A percentile compares a stretch with the other conserved stretches of the same genome.
These are phyloP conservation scores for Leptura quadrifasciata DNA, from an alignment of 2,888 invertebrate species.

Conservation along the genomic window DNA sequence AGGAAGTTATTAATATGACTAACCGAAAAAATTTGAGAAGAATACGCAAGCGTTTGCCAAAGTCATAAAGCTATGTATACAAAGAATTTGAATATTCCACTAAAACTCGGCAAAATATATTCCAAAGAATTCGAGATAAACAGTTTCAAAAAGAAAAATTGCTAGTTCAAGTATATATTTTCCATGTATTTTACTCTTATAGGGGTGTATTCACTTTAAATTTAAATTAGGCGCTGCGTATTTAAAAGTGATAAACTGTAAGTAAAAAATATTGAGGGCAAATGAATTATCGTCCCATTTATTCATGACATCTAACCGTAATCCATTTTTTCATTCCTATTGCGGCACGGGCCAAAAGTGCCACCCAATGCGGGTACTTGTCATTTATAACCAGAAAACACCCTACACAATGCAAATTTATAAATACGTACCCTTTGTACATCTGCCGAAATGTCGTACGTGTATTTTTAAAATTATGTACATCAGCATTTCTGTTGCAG, in stretches of 20 bases:
- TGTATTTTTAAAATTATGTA: background rate
- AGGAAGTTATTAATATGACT: too few relatives aligned
- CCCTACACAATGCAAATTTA: constrained; percentile 55
- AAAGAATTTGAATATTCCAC: too few relatives aligned
- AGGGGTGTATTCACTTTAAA: too few relatives aligned
- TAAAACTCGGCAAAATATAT: too few relatives aligned
- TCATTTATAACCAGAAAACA: constrained; percentile 35
- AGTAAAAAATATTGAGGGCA: background rate
- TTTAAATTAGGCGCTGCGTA: too few relatives aligned
- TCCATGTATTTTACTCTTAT: too few relatives aligned
- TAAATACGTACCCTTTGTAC: constrained; percentile 45
- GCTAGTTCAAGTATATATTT: too few relatives aligned
- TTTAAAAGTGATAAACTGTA: background rate
- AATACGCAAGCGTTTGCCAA: too few relatives aligned
- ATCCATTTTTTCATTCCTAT: background rate
- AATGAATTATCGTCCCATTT: background rate
- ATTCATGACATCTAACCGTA: background rate
- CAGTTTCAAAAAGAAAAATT: too few relatives aligned
- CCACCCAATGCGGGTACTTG: constrained; percentile 41
- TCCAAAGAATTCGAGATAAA: too few relatives aligned
- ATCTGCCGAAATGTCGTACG: background rate
- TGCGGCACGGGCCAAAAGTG: constrained; percentile 44
- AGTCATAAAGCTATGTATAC: too few relatives aligned
- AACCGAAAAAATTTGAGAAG: too few relatives aligned
- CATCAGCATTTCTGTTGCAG: background rate